Conservation (phyloP, 2,113 vertebrate genomes). For the Trogon surrucura region DNA sequence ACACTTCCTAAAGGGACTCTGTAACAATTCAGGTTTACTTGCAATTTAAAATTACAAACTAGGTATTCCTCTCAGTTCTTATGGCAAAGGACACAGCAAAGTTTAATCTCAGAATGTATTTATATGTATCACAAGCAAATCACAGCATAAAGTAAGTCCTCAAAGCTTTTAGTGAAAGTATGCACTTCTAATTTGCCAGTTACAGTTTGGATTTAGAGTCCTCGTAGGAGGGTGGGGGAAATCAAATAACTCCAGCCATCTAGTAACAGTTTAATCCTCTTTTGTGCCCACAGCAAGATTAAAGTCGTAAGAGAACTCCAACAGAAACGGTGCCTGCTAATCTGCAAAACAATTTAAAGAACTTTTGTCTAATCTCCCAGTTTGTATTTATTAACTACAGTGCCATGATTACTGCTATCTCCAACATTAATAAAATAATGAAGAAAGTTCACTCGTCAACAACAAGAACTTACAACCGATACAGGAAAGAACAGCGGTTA, state of each 20-base stretch:
- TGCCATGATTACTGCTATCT: not conserved
- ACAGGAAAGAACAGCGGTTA: not conserved
- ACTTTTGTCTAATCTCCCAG: slow-evolving; percentile 9
- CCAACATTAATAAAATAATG: not conserved
- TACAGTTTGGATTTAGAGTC: not conserved
- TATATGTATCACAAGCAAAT: not conserved
- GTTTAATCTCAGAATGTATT: not conserved
- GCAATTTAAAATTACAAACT: slow-evolving; percentile 16
- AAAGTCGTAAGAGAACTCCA: slow-evolving; percentile 26
- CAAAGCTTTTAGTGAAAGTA: not conserved
- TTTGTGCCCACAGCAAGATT: slow-evolving; percentile 31
- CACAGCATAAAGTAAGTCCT: not conserved
- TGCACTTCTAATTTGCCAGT: not conserved
- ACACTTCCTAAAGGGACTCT: not conserved
- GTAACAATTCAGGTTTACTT: not conserved
- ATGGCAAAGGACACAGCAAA: not conserved
- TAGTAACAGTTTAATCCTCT: slow-evolving; percentile 47
- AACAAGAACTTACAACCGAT: not conserved
- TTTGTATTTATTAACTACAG: slow-evolving; percentile 47
- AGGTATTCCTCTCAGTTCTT: not conserved
- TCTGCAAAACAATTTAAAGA: slow-evolving; percentile 48
- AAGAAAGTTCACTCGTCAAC: not conserved
- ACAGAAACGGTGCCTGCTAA: not conserved
- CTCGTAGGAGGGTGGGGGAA: not conserved
- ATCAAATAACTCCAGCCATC: slow-evolving; percentile 26